A percentile compares a stretch with the other conserved stretches of the same genome.
These are phyloP conservation scores for Elaeidobius kamerunicus DNA, from an alignment of 2,888 invertebrate genomes.

Conservation along the genomic window DNA sequence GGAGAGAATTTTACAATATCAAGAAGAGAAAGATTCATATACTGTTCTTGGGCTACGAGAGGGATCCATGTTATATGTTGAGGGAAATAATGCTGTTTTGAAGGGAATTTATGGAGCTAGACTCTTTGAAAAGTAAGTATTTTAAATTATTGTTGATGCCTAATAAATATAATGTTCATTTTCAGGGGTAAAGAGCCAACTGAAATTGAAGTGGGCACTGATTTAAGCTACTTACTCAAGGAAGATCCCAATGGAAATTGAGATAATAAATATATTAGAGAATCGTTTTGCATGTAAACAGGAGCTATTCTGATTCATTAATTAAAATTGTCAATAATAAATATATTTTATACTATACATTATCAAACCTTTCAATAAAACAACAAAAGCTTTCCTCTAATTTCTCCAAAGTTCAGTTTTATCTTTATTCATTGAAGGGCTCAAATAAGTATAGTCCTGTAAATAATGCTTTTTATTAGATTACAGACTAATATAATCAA, in stretches of 20 bases:
- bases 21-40: slow-evolving; percentile 56
- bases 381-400: too few relatives aligned
- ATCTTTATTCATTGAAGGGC: too few relatives aligned
- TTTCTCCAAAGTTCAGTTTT: too few relatives aligned
- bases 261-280: not conserved
- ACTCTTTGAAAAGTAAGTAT: slow-evolving; percentile 62
- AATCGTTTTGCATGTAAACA: too few relatives aligned
- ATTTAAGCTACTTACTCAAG: slow-evolving; percentile 59
- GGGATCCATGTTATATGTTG: slow-evolving; percentile 63
- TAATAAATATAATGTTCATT: slow-evolving; percentile 32
- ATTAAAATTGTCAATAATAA: too few relatives aligned
- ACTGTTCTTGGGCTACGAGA: slow-evolving; percentile 71
- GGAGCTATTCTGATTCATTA: too few relatives aligned
- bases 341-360: too few relatives aligned
- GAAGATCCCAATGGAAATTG: slow-evolving; percentile 6
- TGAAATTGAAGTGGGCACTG: slow-evolving; percentile 56
- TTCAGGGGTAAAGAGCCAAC: slow-evolving; percentile 54
- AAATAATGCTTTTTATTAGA: too few relatives aligned
- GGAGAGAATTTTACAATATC: slow-evolving; percentile 67
- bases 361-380: too few relatives aligned
- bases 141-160: not conserved
- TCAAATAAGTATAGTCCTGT: too few relatives aligned
- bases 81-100: slow-evolving; percentile 58
- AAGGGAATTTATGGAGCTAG: slow-evolving; percentile 62
- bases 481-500: too few relatives aligned